Percentiles rank a stretch among this genome's conserved stretches.
These are phyloP conservation scores for Diadema setosum DNA, from an alignment of 35 echinoderm and acorn worm species.

Conservation along the genomic window DNA sequence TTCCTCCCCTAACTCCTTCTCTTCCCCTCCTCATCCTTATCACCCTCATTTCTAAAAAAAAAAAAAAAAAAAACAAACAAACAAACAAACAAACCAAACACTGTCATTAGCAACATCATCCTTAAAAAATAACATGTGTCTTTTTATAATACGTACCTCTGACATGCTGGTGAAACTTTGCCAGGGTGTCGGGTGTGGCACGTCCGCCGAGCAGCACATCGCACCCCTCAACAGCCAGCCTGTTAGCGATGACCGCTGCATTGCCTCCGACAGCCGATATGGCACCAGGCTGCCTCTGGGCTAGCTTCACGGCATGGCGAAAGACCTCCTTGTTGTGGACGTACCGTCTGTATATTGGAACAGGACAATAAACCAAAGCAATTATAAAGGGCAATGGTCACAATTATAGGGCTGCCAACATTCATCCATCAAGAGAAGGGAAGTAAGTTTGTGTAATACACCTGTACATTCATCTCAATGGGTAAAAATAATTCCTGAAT, in stretches of 20 bases:
- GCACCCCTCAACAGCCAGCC: slow-evolving; percentile 83
- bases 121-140: too few relatives aligned
- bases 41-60: too few relatives aligned
- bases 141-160: slow-evolving; percentile 75
- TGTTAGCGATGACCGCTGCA: slow-evolving; percentile 86
- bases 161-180: slow-evolving; percentile 50
- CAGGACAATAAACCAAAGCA: not conserved
- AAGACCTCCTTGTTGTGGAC: not conserved
- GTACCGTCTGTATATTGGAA: not conserved
- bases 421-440: too few relatives aligned
- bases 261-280: slow-evolving; percentile 59
- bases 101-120: too few relatives aligned
- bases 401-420: too few relatives aligned
- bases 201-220: slow-evolving; percentile 69
- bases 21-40: too few relatives aligned
- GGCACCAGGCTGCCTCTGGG: not conserved
- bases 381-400: not conserved
- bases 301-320: not conserved
- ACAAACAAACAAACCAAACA: too few relatives aligned
- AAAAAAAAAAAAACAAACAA: too few relatives aligned
- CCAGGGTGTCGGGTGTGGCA: slow-evolving; percentile 30
- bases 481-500: too few relatives aligned
- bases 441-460: too few relatives aligned
- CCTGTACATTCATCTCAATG: too few relatives aligned
- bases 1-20: too few relatives aligned